These are phyloP conservation scores for Bombylius discolor DNA, from an alignment of 2,888 invertebrate genomes.

Conservation along the genomic window DNA sequence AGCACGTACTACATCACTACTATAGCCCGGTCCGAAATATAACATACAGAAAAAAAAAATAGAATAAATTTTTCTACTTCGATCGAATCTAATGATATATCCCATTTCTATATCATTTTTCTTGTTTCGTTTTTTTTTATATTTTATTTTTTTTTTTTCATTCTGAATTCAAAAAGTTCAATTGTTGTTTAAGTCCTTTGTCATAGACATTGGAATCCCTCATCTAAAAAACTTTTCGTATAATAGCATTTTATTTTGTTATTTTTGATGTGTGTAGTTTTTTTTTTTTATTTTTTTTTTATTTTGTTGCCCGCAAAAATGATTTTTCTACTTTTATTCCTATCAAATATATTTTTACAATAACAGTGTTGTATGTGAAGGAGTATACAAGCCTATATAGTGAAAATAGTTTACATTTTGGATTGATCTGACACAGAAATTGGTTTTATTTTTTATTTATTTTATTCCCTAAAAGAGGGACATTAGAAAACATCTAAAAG, in stretches of 20 bases:
- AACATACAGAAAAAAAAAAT: too few species aligned
- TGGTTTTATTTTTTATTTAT: too few species aligned
- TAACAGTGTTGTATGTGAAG: too few species aligned
- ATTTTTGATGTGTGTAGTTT: not conserved
- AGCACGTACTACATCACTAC: too few species aligned
- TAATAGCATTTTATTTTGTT: not conserved
- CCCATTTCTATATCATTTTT: not conserved
- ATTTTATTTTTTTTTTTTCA: not conserved
- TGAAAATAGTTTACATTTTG: too few species aligned
- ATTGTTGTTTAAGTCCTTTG: constrained; percentile 9
- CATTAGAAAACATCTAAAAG: too few species aligned
- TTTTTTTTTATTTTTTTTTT: not conserved
- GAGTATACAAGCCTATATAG: too few species aligned
- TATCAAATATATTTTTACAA: too few species aligned
- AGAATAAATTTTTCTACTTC: not conserved
- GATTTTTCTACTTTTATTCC: too few species aligned
- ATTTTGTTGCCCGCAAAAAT: not conserved
- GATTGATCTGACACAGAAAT: too few species aligned
- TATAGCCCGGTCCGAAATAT: too few species aligned
- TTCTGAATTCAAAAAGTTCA: constrained; percentile 8
- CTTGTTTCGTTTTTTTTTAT: not conserved
- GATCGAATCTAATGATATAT: not conserved
- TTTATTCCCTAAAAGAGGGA: too few species aligned
- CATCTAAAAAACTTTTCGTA: not conserved
- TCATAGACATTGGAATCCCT: not conserved